These are phyloP conservation scores for Parasteatoda tepidariorum DNA, from an alignment of 1,140 invertebrate species.

Conservation along the genomic window DNA sequence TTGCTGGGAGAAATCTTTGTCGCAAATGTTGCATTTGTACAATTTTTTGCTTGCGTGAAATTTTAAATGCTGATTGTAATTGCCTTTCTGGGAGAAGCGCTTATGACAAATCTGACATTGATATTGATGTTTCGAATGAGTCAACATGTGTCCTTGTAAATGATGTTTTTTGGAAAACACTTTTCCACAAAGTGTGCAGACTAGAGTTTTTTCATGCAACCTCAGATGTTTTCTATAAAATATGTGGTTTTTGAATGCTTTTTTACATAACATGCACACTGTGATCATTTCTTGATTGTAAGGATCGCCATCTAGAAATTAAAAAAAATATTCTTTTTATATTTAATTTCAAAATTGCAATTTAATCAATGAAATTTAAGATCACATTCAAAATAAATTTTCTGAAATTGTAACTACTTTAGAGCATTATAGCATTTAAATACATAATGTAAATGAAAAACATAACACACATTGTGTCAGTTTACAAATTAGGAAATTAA, in stretches of 20 bases:
- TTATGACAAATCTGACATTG: slow-evolving; percentile 73
- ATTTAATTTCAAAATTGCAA: too few species aligned
- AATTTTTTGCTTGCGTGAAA: slow-evolving; percentile 72
- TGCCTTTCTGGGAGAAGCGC: slow-evolving; percentile 68
- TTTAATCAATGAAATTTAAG: too few species aligned
- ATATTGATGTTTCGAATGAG: slow-evolving; percentile 72
- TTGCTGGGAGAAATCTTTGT: slow-evolving; percentile 38
- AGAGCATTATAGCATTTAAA: too few species aligned
- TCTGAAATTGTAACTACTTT: too few species aligned
- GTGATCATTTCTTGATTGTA: slow-evolving; percentile 2
- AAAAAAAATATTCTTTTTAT: not conserved
- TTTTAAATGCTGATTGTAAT: slow-evolving; percentile 44
- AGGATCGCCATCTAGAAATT: not conserved
- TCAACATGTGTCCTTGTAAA: slow-evolving; percentile 30
- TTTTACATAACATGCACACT: slow-evolving; percentile 43
- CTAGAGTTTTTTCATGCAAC: not conserved
- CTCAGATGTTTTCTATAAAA: slow-evolving; percentile 34
- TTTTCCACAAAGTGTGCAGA: slow-evolving; percentile 44
- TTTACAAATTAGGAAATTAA: too few species aligned
- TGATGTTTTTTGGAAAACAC: slow-evolving; percentile 25
- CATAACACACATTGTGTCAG: too few species aligned
- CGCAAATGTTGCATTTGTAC: slow-evolving; percentile 71
- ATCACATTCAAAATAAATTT: too few species aligned
- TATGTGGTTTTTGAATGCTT: slow-evolving; percentile 28
- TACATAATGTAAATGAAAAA: too few species aligned